Percentiles rank a stretch among this genome's conserved stretches.
These are phyloP conservation scores for Lacerta agilis DNA, from an alignment of 2,797 vertebrate species.

Conservation along the genomic window DNA sequence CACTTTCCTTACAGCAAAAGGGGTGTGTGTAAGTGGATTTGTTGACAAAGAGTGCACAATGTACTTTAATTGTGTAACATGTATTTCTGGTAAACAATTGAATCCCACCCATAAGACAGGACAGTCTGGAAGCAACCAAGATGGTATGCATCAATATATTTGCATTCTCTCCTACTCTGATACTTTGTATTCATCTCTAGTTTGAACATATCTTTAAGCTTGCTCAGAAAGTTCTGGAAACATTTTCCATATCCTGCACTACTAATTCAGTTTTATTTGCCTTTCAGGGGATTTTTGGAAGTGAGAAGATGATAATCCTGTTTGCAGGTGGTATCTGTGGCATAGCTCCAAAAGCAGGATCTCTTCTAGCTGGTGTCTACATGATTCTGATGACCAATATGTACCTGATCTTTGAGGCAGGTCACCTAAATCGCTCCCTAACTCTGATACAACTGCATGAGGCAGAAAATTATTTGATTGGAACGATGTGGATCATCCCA, in stretches of 20 bases:
- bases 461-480: fast-evolving
- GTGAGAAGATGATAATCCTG: background rate
- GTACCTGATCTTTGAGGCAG: conserved; percentile 66
- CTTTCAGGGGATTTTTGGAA: background rate
- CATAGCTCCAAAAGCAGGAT: conserved; percentile 42
- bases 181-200: background rate
- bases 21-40: too few species aligned
- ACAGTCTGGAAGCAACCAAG: too few species aligned
- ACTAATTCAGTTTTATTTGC: background rate
- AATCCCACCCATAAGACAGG: too few species aligned
- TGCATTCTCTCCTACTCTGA: too few species aligned
- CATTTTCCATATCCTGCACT: background rate
- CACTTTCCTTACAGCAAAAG: too few species aligned
- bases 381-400: conserved; percentile 56
- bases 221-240: background rate
- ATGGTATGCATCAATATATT: too few species aligned
- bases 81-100: too few species aligned
- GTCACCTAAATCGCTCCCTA: background rate
- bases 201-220: background rate
- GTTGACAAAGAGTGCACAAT: too few species aligned
- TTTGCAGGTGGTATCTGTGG: conserved; percentile 35
- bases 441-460: fast-evolving
- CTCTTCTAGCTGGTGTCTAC: conserved; percentile 54
- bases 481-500: background rate
- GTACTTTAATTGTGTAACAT: too few species aligned